Base-by-base conservation (phyloP, 1,140 invertebrate genomes). In the Drosophila pseudoobscura region DNA sequence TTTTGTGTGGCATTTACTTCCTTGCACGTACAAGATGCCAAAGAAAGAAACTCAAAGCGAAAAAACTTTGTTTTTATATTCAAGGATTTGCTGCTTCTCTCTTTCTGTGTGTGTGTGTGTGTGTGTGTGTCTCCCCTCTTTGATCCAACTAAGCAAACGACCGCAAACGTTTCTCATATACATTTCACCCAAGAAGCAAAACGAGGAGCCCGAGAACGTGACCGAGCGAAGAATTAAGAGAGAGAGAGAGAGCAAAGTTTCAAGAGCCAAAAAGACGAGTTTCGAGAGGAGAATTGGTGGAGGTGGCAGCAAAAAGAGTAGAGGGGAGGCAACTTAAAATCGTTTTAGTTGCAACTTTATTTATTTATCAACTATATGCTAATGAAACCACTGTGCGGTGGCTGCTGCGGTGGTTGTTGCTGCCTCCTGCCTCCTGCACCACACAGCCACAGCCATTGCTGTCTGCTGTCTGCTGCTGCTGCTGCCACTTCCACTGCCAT, bases 291-390 rank as follows among this genome's bases (percentile, higher is more conserved):
- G 24, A 47, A 22, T 35, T 54, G 43, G 22, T 39, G 26, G 11
- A 9, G 31, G 8, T 8, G 8, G 31, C 31, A 9, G 31, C 31
- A 9, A 8, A 0, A 35, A 9, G 8, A 35, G 3, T 11, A 11
- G 35, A 39, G 35, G 3, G 80, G 73, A 64, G 64, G 59, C 58
- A 82, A 88, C 78, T 88, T 68, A 62, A 88, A 88, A 87, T 80
- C 82, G 83, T 62, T 87, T 87, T 82, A 87, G 83, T 78, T 87
- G 69, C 78, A 73, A 75, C 75, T 82, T 87, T 87, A 87, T 88
- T 88, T 87, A 87, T 82, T 82, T 72, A 88, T 69, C 66, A 79
- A 79, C 78, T 88, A 75, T 82, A 87, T 88, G 84, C 83, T 83
- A 87, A 87, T 87, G 84, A 87, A 87, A 79, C 78, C 83, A 79